Evolutionary conservation across 2,113 vertebrate species (phyloP).

Genomic region (Dipodomys spectabilis): DNA sequence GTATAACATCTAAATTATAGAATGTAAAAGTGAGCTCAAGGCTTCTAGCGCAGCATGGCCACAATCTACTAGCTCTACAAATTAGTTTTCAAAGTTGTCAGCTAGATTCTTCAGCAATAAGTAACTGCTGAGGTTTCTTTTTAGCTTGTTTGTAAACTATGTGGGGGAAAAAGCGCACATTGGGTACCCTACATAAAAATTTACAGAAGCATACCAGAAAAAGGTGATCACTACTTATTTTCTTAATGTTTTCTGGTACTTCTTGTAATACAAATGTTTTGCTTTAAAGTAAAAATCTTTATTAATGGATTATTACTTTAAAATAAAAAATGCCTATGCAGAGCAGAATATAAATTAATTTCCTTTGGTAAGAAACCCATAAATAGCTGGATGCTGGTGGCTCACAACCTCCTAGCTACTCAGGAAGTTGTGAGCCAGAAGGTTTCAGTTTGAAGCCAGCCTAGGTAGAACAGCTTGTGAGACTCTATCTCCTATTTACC

Average conservation of each 20-base stretch:
- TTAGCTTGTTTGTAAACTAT: constrained; percentile 26
- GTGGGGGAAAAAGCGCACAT: background rate
- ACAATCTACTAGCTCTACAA: constrained; percentile 48
- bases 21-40: constrained; percentile 55
- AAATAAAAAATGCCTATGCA: constrained; percentile 2
- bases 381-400: background rate
- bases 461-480: too few relatives aligned
- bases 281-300: constrained; percentile 36
- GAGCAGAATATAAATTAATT: background rate
- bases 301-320: constrained; percentile 32
- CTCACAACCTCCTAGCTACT: too few relatives aligned
- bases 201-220: constrained; percentile 31
- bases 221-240: background rate
- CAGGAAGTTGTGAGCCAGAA: too few relatives aligned
- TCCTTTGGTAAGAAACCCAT: background rate
- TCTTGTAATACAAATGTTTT: background rate
- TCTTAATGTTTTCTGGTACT: constrained; percentile 1
- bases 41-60: constrained; percentile 53
- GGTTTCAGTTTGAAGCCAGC: too few relatives aligned
- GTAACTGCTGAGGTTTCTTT: constrained; percentile 36
- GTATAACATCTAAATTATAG: constrained; percentile 77
- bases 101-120: constrained; percentile 43
- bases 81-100: constrained; percentile 62
- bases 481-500: too few relatives aligned
- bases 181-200: background rate